Percentiles rank a stretch among this genome's conserved stretches.
These are phyloP conservation scores for Apotomis turbidana DNA, from an alignment of 2,888 invertebrate genomes.

Conservation along the genomic window DNA sequence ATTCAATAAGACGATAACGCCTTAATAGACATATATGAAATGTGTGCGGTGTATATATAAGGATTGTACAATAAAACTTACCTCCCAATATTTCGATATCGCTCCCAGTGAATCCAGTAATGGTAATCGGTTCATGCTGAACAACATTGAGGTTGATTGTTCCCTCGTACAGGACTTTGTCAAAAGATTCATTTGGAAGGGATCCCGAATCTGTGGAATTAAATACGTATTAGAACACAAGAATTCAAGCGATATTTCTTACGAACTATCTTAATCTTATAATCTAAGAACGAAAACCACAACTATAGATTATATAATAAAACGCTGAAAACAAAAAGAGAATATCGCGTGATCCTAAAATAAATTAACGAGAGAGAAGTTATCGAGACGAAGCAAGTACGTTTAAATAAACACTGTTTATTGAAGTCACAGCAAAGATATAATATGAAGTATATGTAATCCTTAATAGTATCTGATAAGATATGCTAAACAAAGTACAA, in stretches of 20 bases:
- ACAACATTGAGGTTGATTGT: constrained; percentile 52
- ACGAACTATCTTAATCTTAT: constrained; percentile 19
- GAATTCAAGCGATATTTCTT: not conserved
- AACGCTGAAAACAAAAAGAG: constrained; percentile 11
- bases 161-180: constrained; percentile 64
- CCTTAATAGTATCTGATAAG: constrained; percentile 16
- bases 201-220: constrained; percentile 33
- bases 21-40: no score
- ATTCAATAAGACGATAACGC: no score
- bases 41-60: no score
- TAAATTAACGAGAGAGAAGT: constrained; percentile 1
- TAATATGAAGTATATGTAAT: constrained; percentile 2
- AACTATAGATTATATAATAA: constrained; percentile 41
- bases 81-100: constrained; percentile 60
- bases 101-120: constrained; percentile 56
- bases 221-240: constrained; percentile 7
- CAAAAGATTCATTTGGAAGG: constrained; percentile 54
- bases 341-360: not conserved
- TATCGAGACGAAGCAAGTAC: not conserved
- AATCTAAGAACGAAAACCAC: constrained; percentile 57
- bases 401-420: not conserved
- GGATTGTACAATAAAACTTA: constrained; percentile 46
- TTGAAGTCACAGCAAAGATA: not conserved
- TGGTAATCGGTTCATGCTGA: constrained; percentile 61
- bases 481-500: constrained; percentile 17